Evolutionary conservation across 2,888 invertebrate species (phyloP), one percentile per base, ranked within the genome.

Genomic region (Mesorhabditis spiculigera): DNA sequence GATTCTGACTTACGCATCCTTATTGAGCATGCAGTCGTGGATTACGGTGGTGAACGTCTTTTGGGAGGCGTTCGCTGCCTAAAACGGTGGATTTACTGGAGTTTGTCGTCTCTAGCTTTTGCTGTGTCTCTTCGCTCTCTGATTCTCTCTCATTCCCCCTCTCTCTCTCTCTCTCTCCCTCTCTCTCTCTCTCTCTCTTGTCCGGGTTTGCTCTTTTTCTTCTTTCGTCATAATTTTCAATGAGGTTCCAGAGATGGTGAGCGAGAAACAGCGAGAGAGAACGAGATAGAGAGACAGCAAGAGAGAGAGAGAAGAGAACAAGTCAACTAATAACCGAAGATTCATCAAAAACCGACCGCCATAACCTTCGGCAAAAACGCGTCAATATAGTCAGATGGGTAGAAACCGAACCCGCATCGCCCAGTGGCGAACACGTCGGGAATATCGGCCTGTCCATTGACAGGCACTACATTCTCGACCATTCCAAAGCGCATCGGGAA

Each of bases 341-440:
- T 13, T 3, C n/a, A 10, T 50, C 8, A n/a, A 50, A 50, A 50
- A 50, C 58, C n/a, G 10, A 50, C 58, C 10, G 58, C 58, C 8
- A 50, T 10, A 10, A 50, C 8, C n/a, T 50, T 50, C n/a, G 58
- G 58, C 8, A 50, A 50, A n/a, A 50, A 50, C n/a, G 8, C 10
- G n/a, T 50, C 58, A 10, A 50, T 50, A 50, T 50, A 50, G n/a
- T 50, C 58, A n/a, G 58, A 13, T 50, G 58, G n/a, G n/a, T 50
- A 50, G 58, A 50, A 50, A 50, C n/a, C 58, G n/a, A 50, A 50
- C n/a, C 58, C 58, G n/a, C 58, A 50, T 50, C 58, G 58, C n/a
- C 58, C 58, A 13, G 58, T 50, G 10, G 58, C 58, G 58, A 50
- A 50, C 58, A 50, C 58, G n/a, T 50, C 58, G 1, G 58, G 58